These are phyloP conservation scores for Cyanoliseus patagonus DNA, from an alignment of 2,113 vertebrate genomes.

Conservation along the genomic window DNA sequence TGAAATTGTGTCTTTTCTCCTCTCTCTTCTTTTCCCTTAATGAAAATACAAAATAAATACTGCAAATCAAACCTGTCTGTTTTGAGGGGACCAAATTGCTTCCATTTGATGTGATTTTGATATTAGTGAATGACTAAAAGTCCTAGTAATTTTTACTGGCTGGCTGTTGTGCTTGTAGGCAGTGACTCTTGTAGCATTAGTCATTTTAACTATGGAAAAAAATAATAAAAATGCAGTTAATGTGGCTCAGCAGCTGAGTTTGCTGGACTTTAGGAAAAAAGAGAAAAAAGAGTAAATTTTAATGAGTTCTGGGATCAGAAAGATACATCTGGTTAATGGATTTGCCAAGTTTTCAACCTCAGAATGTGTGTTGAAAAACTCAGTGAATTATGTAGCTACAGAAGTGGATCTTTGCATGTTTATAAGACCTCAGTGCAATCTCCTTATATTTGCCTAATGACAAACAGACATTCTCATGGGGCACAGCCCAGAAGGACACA, in stretches of 20 bases:
- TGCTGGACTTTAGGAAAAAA: slow-evolving; percentile 24
- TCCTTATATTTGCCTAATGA: slow-evolving; percentile 56
- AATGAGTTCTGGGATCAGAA: slow-evolving; percentile 68
- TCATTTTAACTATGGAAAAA: slow-evolving; percentile 62
- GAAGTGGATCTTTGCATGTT: slow-evolving; percentile 61
- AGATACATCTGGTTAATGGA: slow-evolving; percentile 59
- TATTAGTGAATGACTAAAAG: slow-evolving; percentile 33
- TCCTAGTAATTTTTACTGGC: slow-evolving; percentile 37
- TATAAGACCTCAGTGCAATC: slow-evolving; percentile 59
- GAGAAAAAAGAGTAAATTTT: slow-evolving; percentile 31
- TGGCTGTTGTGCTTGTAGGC: slow-evolving; percentile 41
- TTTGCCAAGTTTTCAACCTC: slow-evolving; percentile 67
- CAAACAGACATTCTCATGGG: slow-evolving; percentile 39
- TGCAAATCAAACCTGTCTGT: slow-evolving; percentile 34
- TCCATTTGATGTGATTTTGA: slow-evolving; percentile 49
- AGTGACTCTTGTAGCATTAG: slow-evolving; percentile 20
- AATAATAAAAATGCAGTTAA: slow-evolving; percentile 61
- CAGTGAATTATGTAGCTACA: slow-evolving; percentile 58
- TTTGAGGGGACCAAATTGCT: slow-evolving; percentile 36
- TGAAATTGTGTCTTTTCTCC: not conserved
- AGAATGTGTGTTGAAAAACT: slow-evolving; percentile 63
- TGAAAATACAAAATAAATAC: slow-evolving; percentile 45
- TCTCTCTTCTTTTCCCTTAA: not conserved
- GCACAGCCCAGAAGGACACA: not conserved
- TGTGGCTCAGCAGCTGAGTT: slow-evolving; percentile 56